These are phyloP conservation scores for Cerastis leucographa DNA, from an alignment of 2,888 invertebrate genomes.

Conservation along the genomic window DNA sequence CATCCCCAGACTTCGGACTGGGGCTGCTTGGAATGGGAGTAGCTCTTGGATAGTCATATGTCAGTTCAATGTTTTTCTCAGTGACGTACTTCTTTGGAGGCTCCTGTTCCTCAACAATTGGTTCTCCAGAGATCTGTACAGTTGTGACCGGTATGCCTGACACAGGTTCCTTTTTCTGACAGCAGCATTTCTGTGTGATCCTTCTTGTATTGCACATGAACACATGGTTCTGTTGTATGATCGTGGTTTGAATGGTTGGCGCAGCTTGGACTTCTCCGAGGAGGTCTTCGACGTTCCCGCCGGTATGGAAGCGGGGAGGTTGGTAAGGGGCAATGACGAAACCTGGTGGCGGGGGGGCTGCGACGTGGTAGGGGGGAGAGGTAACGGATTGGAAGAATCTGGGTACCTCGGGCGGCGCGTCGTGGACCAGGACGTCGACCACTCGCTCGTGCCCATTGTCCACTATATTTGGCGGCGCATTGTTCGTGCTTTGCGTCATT, in stretches of 20 bases:
- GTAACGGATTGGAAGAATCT: constrained; percentile 86
- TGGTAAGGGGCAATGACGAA: constrained; percentile 85
- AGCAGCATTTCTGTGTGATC: constrained; percentile 86
- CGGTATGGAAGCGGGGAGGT: constrained; percentile 87
- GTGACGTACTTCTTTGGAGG: constrained; percentile 86
- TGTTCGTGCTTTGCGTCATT: constrained; percentile 72
- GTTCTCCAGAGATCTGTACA: constrained; percentile 64
- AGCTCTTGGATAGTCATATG: constrained; percentile 88
- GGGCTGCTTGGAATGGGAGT: constrained; percentile 82
- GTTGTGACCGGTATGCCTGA: constrained; percentile 63
- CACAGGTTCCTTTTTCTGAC: constrained; percentile 79
- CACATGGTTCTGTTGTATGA: constrained; percentile 88
- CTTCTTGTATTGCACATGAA: constrained; percentile 88
- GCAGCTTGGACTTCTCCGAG: constrained; percentile 92
- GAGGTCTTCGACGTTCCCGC: constrained; percentile 93
- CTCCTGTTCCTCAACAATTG: constrained; percentile 69
- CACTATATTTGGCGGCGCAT: constrained; percentile 75
- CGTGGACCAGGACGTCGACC: constrained; percentile 87
- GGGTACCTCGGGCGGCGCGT: constrained; percentile 84
- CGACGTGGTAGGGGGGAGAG: constrained; percentile 83
- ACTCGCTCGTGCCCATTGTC: constrained; percentile 82
- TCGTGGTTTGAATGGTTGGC: constrained; percentile 85
- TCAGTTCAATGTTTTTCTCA: constrained; percentile 89
- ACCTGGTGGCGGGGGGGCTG: constrained; percentile 83
- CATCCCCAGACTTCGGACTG: constrained; percentile 82